These are phyloP conservation scores for Limnephilus rhombicus DNA, from an alignment of 2,888 invertebrate genomes.

Conservation along the genomic window DNA sequence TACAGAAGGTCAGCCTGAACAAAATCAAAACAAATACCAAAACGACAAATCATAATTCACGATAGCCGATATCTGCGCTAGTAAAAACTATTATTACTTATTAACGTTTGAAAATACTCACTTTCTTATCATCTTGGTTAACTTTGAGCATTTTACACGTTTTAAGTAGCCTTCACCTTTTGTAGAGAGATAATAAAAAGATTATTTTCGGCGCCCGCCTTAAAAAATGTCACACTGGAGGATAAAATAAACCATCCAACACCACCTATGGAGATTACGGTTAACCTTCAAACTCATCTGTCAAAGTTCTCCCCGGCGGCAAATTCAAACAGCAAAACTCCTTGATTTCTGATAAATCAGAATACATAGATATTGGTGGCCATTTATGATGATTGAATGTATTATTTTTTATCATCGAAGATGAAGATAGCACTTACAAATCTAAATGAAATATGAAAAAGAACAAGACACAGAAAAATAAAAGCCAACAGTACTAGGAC, in stretches of 20 bases:
- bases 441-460: too few species aligned
- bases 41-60: slow-evolving; percentile 56
- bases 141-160: slow-evolving; percentile 60
- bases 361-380: background rate
- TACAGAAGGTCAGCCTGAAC: slow-evolving; percentile 53
- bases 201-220: slow-evolving; percentile 32
- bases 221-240: slow-evolving; percentile 3
- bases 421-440: too few species aligned
- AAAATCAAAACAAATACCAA: slow-evolving; percentile 56
- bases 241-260: background rate
- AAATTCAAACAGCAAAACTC: background rate
- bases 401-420: background rate
- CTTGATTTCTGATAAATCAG: background rate
- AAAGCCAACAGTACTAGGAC: too few species aligned
- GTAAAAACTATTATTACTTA: slow-evolving; percentile 26
- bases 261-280: slow-evolving; percentile 33
- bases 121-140: slow-evolving; percentile 65
- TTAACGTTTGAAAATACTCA: slow-evolving; percentile 45
- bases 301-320: slow-evolving; percentile 35
- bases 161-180: slow-evolving; percentile 44
- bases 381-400: background rate
- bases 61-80: slow-evolving; percentile 31
- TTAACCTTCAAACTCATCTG: slow-evolving; percentile 37
- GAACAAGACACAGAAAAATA: too few species aligned
- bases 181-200: background rate